These are phyloP conservation scores for Ianthella basta DNA, from an alignment of 37 sponge, comb jelly and placozoan species.

Conservation along the genomic window DNA sequence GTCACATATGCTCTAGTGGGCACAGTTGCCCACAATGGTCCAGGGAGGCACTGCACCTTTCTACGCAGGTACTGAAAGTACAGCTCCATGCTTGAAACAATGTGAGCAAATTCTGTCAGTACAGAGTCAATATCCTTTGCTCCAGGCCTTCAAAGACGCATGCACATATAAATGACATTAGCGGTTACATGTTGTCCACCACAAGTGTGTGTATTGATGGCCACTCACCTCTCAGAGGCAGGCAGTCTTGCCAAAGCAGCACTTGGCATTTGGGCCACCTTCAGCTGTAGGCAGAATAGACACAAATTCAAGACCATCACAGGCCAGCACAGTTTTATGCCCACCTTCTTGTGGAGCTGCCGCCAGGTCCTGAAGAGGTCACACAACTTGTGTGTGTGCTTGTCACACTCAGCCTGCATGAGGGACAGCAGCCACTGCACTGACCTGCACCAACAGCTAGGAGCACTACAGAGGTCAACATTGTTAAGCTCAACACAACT, in stretches of 20 bases:
- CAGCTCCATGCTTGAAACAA: slow-evolving; percentile 75
- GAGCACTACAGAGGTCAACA: background rate
- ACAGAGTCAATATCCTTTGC: slow-evolving; percentile 73
- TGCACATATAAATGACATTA: background rate
- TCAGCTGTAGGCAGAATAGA: too few relatives aligned
- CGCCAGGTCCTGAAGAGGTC: background rate
- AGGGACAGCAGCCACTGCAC: background rate
- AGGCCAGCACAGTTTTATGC: background rate
- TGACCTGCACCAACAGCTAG: background rate
- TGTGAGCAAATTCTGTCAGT: slow-evolving; percentile 76
- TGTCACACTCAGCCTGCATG: slow-evolving; percentile 76
- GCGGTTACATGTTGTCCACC: background rate
- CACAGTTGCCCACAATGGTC: background rate
- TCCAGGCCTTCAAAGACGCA: slow-evolving; percentile 52
- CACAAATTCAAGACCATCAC: too few relatives aligned
- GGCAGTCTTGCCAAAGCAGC: background rate
- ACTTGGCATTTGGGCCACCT: background rate
- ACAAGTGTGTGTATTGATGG: background rate
- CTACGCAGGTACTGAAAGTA: slow-evolving; percentile 74
- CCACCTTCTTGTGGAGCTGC: background rate
- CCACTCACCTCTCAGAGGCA: background rate
- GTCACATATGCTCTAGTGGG: background rate
- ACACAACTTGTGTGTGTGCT: slow-evolving; percentile 39
- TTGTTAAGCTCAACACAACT: background rate
- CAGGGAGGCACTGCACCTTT: slow-evolving; percentile 43